Evolutionary conservation across 1,140 invertebrate species (phyloP), one percentile per base, ranked within the genome.

Genomic region (Globodera rostochiensis): DNA sequence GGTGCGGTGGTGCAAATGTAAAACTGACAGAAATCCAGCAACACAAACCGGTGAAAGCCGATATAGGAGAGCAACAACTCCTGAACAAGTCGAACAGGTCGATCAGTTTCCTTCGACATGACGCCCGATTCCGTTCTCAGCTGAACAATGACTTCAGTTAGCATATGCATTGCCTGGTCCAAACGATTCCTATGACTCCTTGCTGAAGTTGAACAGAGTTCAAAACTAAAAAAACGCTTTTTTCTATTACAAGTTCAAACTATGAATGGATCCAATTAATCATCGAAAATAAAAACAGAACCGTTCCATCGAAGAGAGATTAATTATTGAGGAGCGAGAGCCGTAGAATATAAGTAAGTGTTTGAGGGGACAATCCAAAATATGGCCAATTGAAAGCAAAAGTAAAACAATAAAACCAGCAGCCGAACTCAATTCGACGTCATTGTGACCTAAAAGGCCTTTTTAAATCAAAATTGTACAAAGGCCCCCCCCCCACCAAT

Each of bases 141-240:
- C n/a, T 88, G 86, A 2, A 83, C 80, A 66, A 88, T 81, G 46
- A 81, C 75, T 19, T 84, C 84, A 60, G 76, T 74, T 46, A 87
- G 60, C 60, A 79, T 73, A 9, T 49, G n/a, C n/a, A 86, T 73
- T n/a, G 84, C 80, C 36, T 76, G 36, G 46, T 80, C 67, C 25
- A 85, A 78, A 25, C 79, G 74, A 64, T 80, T 74, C 15, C 79
- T 66, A 15, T 84, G 69, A 36, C 53, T 67, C 21, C 83, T 81
- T 77, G 45, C 19, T 70, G 45, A 67, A 25, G 47, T 71, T n/a
- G 82, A 15, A 76, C 79, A 64, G 50, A 77, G 15, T n/a, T 79
- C 49, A 74, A 80, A 77, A 73, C 81, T 70, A 74, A 76, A 84
- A 13, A 46, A 74, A 19, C 6, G 25, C 36, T 36, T 36, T 36